Base-by-base conservation (phyloP, 2,888 invertebrate species). In the Nemapogon koenigi region DNA sequence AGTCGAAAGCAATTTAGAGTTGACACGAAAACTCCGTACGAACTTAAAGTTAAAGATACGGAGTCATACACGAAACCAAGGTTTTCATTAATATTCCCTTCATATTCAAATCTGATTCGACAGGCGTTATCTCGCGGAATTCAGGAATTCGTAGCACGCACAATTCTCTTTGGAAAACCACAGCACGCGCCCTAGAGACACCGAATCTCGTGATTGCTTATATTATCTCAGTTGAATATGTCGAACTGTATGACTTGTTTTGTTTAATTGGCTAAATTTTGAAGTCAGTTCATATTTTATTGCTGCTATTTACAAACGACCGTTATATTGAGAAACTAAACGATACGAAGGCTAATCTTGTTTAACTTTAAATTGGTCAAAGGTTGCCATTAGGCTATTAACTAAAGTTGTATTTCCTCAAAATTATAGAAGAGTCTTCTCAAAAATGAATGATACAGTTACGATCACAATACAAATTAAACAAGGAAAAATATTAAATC, bases 31-130 rank as follows among this genome's bases (percentile, higher is more conserved):
- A n/a, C n/a, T n/a, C n/a, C n/a, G n/a, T n/a, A n/a, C n/a, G n/a
- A n/a, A n/a, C n/a, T n/a, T n/a, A n/a, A n/a, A n/a, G n/a, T 33
- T 57, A 59, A 50, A 49, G 48, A 53, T 51, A 52, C 56, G 31
- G 31, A 10, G 10, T 22, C 15, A 31, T 16, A 30, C 19, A 18
- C 18, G 18, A 38, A 38, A 28, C 18, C 38, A 66, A 69, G 64
- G 66, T 65, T 69, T 67, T 65, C 68, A 71, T 73, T 71, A 72
- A 66, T 67, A 71, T 75, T 70, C 68, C 52, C 65, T 70, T 67
- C 73, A 69, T 72, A 73, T 75, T 73, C 69, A 73, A 72, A 73
- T 73, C 58, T 59, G 59, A 63, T 63, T 65, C 63, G 65, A 58
- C 61, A 56, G 60, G 59, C 61, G 65, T 65, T 72, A 71, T 68